Evolutionary conservation across 2,113 vertebrate genomes (phyloP).

Genomic region (Heteronetta atricapilla): DNA sequence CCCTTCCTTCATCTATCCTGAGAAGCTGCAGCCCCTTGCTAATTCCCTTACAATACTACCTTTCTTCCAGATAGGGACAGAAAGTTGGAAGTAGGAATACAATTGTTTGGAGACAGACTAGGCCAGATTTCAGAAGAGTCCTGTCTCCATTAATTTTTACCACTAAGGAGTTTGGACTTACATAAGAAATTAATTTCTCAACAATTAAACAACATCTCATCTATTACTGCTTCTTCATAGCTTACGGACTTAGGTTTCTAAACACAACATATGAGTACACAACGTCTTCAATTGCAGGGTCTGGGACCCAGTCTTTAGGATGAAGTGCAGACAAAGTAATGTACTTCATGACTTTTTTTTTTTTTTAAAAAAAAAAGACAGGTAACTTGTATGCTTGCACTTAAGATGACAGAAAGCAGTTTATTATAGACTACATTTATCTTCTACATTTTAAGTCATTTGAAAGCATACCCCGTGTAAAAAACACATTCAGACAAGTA

Average conservation of each 20-base stretch:
- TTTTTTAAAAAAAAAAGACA: not conserved
- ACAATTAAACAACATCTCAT: not conserved
- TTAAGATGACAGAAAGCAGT: not conserved
- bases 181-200: not conserved
- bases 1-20: not conserved
- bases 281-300: not conserved
- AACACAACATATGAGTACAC: not conserved
- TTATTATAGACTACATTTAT: not conserved
- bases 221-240: not conserved
- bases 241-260: not conserved
- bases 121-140: not conserved
- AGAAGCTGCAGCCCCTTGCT: not conserved
- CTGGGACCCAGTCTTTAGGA: not conserved
- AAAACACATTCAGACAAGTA: not conserved
- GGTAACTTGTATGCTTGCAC: not conserved
- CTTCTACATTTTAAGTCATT: not conserved
- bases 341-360: not conserved
- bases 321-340: not conserved
- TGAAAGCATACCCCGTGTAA: not conserved
- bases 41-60: not conserved
- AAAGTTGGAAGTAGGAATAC: not conserved
- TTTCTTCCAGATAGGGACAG: not conserved
- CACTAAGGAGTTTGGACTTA: not conserved
- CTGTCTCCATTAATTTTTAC: not conserved
- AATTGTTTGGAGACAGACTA: not conserved